Evolutionary conservation across 2,797 vertebrate genomes (phyloP), one percentile per base, ranked within the genome.

Genomic region (Melanotaenia pygmaea): DNA sequence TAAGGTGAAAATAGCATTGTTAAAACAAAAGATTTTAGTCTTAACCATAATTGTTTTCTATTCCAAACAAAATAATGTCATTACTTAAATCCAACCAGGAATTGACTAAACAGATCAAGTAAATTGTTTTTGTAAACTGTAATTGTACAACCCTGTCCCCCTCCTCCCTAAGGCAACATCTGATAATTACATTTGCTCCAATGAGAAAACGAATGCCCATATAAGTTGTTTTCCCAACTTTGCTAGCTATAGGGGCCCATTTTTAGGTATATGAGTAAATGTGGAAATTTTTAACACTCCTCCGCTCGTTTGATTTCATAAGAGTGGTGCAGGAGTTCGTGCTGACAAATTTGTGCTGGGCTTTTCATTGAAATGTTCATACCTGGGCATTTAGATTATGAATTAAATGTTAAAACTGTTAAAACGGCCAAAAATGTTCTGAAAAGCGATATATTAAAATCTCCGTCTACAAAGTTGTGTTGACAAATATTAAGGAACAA

Each of bases 381-480:
- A 7, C 18, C 16, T 20, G 5, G 16, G 0, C 16, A 1, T 45
- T 50, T 18, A 50, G 7, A 50, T n/a, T 9, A n/a, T 50, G 20
- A 20, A 9, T 20, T 10, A 50, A 50, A 50, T n/a, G 45, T 0
- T 20, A 50, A 4, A 16, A 43, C 40, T 18, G n/a, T n/a, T n/a
- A n/a, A n/a, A n/a, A n/a, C n/a, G 51, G 30, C 5, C 37, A 62
- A 57, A 78, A 58, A 70, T 62, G 22, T 38, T 37, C 18, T 0
- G 70, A 3, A 8, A 50, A 22, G 47, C 8, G 9, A 45, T 18
- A 45, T 45, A 20, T 22, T 26, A 12, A 60, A 14, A n/a, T 35
- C 59, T 34, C 14, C 35, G 12, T 59, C 35, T 35, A 12, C 22
- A 10, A 61, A 22, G 47, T 12, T 51, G 11, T 22, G 47, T 51